phyloP scores from a whole-genome alignment of 2,797 vertebrate genomes.

The Staurois parvus region DNA sequence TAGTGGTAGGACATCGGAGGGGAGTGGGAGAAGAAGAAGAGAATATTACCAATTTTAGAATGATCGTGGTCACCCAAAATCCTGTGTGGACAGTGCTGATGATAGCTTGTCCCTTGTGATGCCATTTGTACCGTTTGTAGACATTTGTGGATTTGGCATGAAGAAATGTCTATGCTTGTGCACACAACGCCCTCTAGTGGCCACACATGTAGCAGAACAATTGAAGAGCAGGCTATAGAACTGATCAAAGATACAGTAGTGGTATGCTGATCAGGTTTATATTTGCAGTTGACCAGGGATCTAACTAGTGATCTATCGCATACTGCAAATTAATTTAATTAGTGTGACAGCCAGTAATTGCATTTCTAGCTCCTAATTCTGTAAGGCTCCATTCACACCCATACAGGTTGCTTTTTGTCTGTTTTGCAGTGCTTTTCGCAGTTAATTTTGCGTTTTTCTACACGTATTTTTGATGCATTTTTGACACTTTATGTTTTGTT shows the following conservation, averaged over 20 bases:
- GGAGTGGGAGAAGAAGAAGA: slow-evolving; percentile 25
- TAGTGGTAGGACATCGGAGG: slow-evolving; percentile 25
- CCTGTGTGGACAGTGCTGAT: slow-evolving; percentile 46
- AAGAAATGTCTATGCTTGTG: neutral
- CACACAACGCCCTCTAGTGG: slow-evolving; percentile 49
- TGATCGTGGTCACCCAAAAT: slow-evolving; percentile 26
- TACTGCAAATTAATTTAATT: neutral
- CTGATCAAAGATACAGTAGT: no score
- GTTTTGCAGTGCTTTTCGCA: no score
- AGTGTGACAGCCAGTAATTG: neutral
- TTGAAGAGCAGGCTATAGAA: no score
- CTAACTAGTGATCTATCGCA: neutral
- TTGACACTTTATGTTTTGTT: no score
- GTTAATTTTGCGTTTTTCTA: no score
- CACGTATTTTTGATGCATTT: no score
- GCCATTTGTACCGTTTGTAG: neutral
- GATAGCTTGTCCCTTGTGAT: slow-evolving; percentile 37
- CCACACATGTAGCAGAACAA: neutral
- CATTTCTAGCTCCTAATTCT: no score
- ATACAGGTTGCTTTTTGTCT: no score
- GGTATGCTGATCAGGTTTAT: neutral
- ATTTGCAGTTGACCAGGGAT: neutral
- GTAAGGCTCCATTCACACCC: no score
- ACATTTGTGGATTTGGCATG: neutral
- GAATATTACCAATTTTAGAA: slow-evolving; percentile 28